Percentiles rank a stretch among this genome's conserved stretches.
Conservation (phyloP, 2,113 vertebrate species). For the Blennius ocellaris region DNA sequence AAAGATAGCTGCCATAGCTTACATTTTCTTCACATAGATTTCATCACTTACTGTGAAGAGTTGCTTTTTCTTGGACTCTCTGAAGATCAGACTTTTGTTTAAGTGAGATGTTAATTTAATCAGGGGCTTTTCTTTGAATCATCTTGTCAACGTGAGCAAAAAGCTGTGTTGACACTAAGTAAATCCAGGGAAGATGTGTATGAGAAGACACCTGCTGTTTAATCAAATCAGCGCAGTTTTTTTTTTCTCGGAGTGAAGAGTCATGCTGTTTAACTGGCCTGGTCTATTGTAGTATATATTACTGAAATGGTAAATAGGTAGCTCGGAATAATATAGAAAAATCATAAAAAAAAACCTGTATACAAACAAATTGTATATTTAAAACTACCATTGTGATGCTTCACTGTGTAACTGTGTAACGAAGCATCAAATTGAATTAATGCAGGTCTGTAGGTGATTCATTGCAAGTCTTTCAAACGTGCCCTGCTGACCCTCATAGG, state of each 20-base stretch:
- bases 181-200: slow-evolving; percentile 28
- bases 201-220: slow-evolving; percentile 23
- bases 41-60: slow-evolving; percentile 31
- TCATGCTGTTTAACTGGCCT: not conserved
- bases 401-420: no score
- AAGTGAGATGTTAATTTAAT: slow-evolving; percentile 26
- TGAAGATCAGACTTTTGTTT: slow-evolving; percentile 21
- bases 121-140: slow-evolving; percentile 8
- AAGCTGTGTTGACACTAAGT: slow-evolving; percentile 18
- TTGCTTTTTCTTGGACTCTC: not conserved
- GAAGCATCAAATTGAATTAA: no score
- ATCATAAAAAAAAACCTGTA: no score
- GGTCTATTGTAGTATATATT: not conserved
- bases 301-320: not conserved
- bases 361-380: no score
- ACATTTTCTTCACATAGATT: slow-evolving; percentile 46
- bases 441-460: no score
- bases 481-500: no score
- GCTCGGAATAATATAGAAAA: not conserved
- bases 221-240: slow-evolving; percentile 7
- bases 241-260: slow-evolving; percentile 6
- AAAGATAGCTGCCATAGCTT: slow-evolving; percentile 40
- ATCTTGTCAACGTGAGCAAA: slow-evolving; percentile 15
- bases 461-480: no score
- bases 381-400: no score